Evolutionary conservation across 2,888 invertebrate species (phyloP), one percentile per base, ranked within the genome.

Genomic region (Noctuana brunneofusca): DNA sequence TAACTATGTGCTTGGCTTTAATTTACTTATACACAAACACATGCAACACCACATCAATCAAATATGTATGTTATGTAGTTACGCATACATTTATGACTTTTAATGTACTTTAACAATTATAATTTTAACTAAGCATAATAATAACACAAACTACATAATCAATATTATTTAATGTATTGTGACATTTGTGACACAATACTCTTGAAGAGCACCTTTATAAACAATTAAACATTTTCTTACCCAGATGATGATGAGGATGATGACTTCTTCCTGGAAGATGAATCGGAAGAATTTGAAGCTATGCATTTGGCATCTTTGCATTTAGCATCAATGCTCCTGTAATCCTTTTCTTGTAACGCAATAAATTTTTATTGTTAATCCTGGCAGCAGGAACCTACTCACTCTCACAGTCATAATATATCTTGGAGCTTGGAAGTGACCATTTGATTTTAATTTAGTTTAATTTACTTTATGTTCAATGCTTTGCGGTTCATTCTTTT

Each of bases 211-310:
- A 12, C 11, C n/a, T 6, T 35, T 35, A 11, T 11, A 12, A 35
- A 35, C 35, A 35, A 14, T 38, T 53, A n/a, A n/a, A n/a, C 14
- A 43, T 41, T 22, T 53, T 48, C 54, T 56, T 12, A 56, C 46
- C 63, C 18, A 48, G 49, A 71, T 83, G 87, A 85, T 58, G 87
- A 88, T 32, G 58, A 57, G 12, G 35, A 32, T 24, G 62, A 57
- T 41, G 87, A 86, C 30, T 52, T 80, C 41, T 83, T 78, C 56
- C 64, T 84, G 65, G 85, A 84, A 9, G 86, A 84, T 3, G 55
- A 49, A 8, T 65, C 82, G 27, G 80, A 84, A 8, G 81, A 86
- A 18, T 76, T 76, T 56, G 83, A 83, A 12, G 77, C 69, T 6
- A 74, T 68, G 74, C 76, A 54, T 76, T 74, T 68, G 81, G 78